Base-by-base conservation (phyloP, 2,888 invertebrate genomes). In the Cremastobaeus sp. region DNA sequence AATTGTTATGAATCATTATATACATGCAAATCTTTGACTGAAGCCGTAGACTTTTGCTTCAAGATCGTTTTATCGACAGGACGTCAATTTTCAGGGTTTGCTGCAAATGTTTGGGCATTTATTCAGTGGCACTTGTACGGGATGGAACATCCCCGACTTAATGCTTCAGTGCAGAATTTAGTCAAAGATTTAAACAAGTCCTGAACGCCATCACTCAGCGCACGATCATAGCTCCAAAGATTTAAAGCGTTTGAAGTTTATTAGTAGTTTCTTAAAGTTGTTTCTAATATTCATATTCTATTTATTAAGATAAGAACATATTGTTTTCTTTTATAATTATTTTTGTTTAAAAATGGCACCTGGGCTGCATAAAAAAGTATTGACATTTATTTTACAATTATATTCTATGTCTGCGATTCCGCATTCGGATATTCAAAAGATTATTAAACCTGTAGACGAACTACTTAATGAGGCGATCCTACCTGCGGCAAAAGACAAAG, bases 31-130 rank as follows among this genome's bases (percentile, higher is more conserved):
- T 48, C 34, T 32, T 48, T 45, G 28, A 11, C 15, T 12, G 39
- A 60, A 11, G 48, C 39, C 3, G 14, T 60, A 1, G 39, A 48
- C 18, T 20, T 50, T 9, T 37, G 37, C 18, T 60, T 47, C 11
- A 47, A 39, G 20, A 18, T 11, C n/a, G 60, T 60, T 8, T 39
- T 60, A 18, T 35, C 60, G 3, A 60, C 60, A 18, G 60, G 60
- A 5, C n/a, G 39, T 37, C 39, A 48, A 2, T 48, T 60, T 14
- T n/a, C 18, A 1, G 39, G 60, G 18, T n/a, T 60, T n/a, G 1
- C 60, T 11, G 12, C 18, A 14, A 60, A 60, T 12, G 48, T 48
- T 20, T 48, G 48, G 48, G 28, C 15, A 3, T 60, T 39, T 50
- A 34, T 48, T 34, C 48, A 48, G 12, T 48, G 48, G 48, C 4